These are phyloP conservation scores for Scortum barcoo DNA, from an alignment of 2,113 vertebrate species.

Conservation along the genomic window DNA sequence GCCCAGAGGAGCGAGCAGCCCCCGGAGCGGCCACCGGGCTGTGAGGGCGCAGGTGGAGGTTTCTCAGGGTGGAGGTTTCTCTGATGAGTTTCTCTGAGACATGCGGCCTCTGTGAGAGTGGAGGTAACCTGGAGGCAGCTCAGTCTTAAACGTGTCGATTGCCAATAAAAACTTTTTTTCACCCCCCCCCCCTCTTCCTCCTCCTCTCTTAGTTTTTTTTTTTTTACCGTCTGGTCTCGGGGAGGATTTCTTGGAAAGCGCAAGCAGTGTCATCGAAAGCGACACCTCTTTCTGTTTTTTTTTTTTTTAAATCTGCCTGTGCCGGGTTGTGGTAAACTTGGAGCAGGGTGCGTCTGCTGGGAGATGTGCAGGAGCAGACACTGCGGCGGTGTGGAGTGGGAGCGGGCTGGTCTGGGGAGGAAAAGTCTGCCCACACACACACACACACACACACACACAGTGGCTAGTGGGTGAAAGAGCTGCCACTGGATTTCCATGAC, in stretches of 20 bases:
- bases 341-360: background rate
- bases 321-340: background rate
- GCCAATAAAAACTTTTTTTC: constrained; percentile 10
- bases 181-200: too few species aligned
- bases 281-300: too few species aligned
- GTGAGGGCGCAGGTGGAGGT: constrained; percentile 32
- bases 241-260: background rate
- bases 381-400: background rate
- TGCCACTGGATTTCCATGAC: constrained; percentile 77
- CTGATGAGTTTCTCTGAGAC: too few species aligned
- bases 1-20: constrained; percentile 33
- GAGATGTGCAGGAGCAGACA: background rate
- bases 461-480: constrained; percentile 42
- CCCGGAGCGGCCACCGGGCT: constrained; percentile 38
- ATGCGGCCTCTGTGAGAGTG: background rate
- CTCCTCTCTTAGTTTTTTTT: background rate
- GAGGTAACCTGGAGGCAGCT: background rate
- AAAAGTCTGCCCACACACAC: constrained; percentile 46
- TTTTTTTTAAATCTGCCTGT: too few species aligned
- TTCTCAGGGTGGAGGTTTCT: too few species aligned
- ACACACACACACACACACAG: constrained; percentile 40
- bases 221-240: background rate
- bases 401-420: constrained; percentile 6
- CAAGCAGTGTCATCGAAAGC: background rate
- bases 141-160: background rate